Conservation (phyloP, 2,888 invertebrate genomes). For the Ichneumoninae sp. region DNA sequence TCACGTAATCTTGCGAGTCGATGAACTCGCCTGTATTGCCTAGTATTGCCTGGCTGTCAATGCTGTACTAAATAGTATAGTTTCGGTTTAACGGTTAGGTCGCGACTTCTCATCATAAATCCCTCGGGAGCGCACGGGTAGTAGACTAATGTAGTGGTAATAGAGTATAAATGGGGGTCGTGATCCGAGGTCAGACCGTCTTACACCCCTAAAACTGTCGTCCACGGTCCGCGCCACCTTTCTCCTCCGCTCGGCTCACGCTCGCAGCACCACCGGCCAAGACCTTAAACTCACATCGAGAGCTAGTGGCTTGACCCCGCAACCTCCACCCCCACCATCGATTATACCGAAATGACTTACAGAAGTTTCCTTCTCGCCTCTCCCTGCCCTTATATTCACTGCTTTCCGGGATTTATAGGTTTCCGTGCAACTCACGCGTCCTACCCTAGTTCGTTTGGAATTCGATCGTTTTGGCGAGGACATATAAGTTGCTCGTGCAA, state of each 20-base stretch:
- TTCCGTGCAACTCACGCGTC: slow-evolving; percentile 6
- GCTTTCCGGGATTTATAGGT: slow-evolving; percentile 41
- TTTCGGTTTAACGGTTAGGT: slow-evolving; percentile 78
- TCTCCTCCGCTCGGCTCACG: slow-evolving; percentile 53
- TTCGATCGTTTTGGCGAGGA: slow-evolving; percentile 26
- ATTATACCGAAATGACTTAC: slow-evolving; percentile 70
- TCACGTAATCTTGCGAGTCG: slow-evolving; percentile 29
- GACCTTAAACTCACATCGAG: slow-evolving; percentile 82
- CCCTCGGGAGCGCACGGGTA: slow-evolving; percentile 70
- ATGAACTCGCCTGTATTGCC: neutral
- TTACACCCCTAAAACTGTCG: slow-evolving; percentile 83
- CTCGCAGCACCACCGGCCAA: slow-evolving; percentile 75
- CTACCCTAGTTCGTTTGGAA: slow-evolving; percentile 6
- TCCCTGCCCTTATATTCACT: slow-evolving; percentile 14
- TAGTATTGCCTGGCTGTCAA: slow-evolving; percentile 53
- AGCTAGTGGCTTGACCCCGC: slow-evolving; percentile 65
- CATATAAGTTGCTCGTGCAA: neutral
- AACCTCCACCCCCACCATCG: slow-evolving; percentile 62
- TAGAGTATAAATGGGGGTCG: slow-evolving; percentile 84
- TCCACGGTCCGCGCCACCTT: slow-evolving; percentile 76
- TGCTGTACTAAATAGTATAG: slow-evolving; percentile 71
- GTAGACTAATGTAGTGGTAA: slow-evolving; percentile 84
- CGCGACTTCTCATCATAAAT: slow-evolving; percentile 82
- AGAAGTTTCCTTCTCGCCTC: slow-evolving; percentile 60
- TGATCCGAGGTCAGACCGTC: slow-evolving; percentile 83